Conservation (phyloP, 2,797 vertebrate species). For the Esox masquinongy region DNA sequence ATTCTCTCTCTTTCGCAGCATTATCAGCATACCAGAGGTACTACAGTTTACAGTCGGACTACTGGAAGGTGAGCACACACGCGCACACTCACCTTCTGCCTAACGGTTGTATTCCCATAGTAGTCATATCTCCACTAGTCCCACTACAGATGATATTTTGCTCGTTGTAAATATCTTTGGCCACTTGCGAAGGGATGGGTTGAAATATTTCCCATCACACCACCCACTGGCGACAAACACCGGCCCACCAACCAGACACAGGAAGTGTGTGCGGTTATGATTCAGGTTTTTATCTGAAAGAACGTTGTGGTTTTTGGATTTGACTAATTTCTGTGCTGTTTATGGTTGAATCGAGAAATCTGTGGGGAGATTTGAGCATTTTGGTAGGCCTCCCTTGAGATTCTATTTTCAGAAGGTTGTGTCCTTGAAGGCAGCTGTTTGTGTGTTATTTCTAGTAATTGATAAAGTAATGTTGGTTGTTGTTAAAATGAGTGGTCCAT, state of each 20-base stretch:
- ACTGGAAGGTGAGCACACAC: conserved; percentile 91
- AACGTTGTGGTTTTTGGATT: conserved; percentile 40
- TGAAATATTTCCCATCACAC: not conserved
- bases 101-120: not conserved
- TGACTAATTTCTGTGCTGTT: conserved; percentile 26
- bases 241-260: conserved; percentile 8
- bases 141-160: not conserved
- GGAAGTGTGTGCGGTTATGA: conserved; percentile 34
- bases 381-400: not conserved
- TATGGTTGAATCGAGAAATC: not conserved
- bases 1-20: conserved; percentile 73
- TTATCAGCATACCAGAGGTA: conserved; percentile 99
- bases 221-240: not conserved
- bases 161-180: not conserved
- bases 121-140: not conserved
- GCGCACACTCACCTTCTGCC: not conserved
- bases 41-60: conserved; percentile 99
- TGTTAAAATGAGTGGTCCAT: not conserved
- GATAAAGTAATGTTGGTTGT: not conserved
- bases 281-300: conserved; percentile 17
- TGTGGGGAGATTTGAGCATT: not conserved
- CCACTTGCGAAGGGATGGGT: not conserved
- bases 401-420: not conserved
- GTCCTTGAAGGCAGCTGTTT: not conserved
- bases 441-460: not conserved